phyloP scores from a whole-genome alignment of 2,113 vertebrate species.

The Mus pahari region DNA sequence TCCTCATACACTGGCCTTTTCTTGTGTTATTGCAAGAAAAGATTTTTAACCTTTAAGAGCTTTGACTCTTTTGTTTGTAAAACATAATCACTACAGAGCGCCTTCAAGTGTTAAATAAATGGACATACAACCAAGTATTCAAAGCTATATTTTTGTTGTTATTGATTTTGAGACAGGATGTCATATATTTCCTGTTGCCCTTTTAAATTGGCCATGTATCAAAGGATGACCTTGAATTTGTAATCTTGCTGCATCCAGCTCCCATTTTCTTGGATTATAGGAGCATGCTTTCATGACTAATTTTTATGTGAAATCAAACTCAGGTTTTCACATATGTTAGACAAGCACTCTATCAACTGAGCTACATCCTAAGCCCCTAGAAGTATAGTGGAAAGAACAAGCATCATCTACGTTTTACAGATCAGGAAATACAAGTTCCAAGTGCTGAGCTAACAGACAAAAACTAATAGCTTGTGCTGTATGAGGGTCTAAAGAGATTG shows the following conservation, averaged over 20 bases:
- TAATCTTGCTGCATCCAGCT: neutral
- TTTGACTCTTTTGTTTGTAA: conserved; percentile 51
- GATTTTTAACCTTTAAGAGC: conserved; percentile 7
- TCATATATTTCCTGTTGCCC: neutral
- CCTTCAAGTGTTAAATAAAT: conserved; percentile 1
- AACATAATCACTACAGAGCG: conserved; percentile 3
- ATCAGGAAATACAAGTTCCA: conserved; percentile 13
- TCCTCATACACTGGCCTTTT: neutral
- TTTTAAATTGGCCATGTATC: neutral
- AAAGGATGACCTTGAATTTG: neutral
- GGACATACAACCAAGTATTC: neutral
- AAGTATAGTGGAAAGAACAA: conserved; percentile 3
- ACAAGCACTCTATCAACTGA: neutral
- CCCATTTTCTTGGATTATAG: neutral
- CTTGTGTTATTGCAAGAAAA: neutral
- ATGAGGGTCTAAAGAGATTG: neutral
- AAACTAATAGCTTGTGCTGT: conserved; percentile 35
- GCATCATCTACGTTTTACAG: neutral
- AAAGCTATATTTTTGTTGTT: neutral
- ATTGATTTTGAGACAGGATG: neutral
- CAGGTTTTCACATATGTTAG: neutral
- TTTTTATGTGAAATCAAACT: neutral
- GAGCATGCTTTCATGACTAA: too few relatives aligned
- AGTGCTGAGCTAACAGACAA: conserved; percentile 17
- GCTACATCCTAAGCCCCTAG: neutral